These are phyloP conservation scores for Podarcis lilfordi DNA, from an alignment of 2,797 vertebrate genomes.

Conservation along the genomic window DNA sequence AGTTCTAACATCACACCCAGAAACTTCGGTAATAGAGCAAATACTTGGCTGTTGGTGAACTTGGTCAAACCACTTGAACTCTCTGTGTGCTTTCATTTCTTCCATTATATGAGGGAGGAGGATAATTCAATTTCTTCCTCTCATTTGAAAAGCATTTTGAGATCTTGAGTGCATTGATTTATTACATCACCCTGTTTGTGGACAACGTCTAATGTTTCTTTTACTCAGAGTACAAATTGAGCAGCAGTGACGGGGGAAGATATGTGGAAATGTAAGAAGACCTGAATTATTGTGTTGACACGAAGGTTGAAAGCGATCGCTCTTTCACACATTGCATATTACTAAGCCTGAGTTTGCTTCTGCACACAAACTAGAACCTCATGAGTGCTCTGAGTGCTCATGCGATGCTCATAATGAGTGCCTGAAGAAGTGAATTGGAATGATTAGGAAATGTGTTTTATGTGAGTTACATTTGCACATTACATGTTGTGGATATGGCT, in stretches of 20 bases:
- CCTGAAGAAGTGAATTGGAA: not conserved
- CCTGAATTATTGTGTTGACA: not conserved
- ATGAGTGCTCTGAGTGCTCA: too few species aligned
- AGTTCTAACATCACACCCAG: not conserved
- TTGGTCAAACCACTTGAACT: constrained; percentile 25
- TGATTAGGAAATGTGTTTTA: not conserved
- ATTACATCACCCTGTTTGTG: constrained; percentile 1
- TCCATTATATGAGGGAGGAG: constrained; percentile 2
- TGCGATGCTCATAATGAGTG: too few species aligned
- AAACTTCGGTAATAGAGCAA: not conserved
- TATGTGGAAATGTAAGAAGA: not conserved
- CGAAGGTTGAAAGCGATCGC: not conserved
- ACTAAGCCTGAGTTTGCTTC: not conserved
- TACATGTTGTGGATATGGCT: not conserved
- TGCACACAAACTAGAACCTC: not conserved
- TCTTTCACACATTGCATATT: not conserved
- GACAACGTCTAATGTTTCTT: constrained; percentile 13
- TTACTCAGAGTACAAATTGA: not conserved
- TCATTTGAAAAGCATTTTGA: constrained; percentile 30
- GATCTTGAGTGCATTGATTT: constrained; percentile 41
- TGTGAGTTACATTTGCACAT: not conserved
- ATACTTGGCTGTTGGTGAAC: not conserved
- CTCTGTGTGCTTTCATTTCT: not conserved
- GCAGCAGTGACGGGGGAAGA: not conserved
- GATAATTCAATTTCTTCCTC: constrained; percentile 40